Percentiles rank a stretch among this genome's conserved stretches.
These are phyloP conservation scores for Yponomeuta evonymella DNA, from an alignment of 2,888 invertebrate species.

Conservation along the genomic window DNA sequence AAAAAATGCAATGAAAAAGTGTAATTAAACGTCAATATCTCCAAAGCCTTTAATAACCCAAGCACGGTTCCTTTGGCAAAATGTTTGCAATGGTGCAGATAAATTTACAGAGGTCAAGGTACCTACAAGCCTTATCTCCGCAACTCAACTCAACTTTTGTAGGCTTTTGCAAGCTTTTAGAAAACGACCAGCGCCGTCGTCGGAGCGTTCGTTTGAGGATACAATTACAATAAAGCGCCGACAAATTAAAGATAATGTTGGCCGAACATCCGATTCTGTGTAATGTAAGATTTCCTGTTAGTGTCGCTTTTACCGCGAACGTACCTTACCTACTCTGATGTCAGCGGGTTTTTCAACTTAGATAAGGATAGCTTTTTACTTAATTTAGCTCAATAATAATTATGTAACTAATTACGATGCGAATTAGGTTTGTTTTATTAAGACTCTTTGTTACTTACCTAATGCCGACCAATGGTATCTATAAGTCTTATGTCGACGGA, in stretches of 20 bases:
- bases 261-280: not conserved
- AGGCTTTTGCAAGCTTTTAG: not conserved
- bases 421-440: no score
- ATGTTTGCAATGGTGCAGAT: no score
- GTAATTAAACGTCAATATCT: no score
- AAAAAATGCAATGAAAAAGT: no score
- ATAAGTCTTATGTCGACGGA: no score
- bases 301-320: not conserved
- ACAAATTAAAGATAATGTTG: not conserved
- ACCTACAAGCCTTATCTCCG: no score
- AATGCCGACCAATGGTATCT: no score
- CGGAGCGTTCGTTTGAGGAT: not conserved
- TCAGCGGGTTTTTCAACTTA: not conserved
- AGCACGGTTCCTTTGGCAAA: no score
- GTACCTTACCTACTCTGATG: not conserved
- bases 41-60: no score
- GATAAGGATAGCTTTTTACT: not conserved
- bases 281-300: not conserved
- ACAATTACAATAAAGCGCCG: conserved; percentile 1
- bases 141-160: no score
- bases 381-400: not conserved
- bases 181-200: not conserved
- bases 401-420: not conserved
- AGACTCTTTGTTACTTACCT: no score
- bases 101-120: no score